Percentiles rank a stretch among this genome's conserved stretches.
Evolutionary conservation across 1,140 invertebrate genomes (phyloP).

Genomic region (Lethocerus indicus): DNA sequence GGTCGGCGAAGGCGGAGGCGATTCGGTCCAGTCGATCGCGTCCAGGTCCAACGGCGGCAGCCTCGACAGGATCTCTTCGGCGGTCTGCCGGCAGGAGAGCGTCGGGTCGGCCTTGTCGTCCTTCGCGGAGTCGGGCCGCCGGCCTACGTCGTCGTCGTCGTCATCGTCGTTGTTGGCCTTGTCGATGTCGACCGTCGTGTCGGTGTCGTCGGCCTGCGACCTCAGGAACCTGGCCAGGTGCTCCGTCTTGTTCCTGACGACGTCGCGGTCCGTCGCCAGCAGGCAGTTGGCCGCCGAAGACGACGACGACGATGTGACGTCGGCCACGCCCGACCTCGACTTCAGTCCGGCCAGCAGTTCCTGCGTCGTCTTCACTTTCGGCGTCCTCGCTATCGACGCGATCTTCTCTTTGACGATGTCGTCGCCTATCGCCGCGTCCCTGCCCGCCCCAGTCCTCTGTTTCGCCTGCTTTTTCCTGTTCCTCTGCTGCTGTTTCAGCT

Average conservation of each 20-base stretch:
- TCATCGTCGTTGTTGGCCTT: constrained; percentile 11
- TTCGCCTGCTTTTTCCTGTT: constrained; percentile 48
- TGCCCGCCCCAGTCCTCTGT: constrained; percentile 14
- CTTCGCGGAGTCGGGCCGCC: neutral
- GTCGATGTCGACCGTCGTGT: constrained; percentile 12
- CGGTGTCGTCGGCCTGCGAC: constrained; percentile 22
- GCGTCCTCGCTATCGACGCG: constrained; percentile 39
- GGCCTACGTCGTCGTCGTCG: neutral
- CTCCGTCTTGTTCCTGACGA: constrained; percentile 30
- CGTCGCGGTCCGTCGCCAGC: constrained; percentile 23
- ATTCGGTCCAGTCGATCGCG: constrained; percentile 31
- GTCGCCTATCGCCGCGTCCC: constrained; percentile 21
- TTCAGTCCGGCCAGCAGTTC: constrained; percentile 62
- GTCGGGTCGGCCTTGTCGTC: constrained; percentile 1
- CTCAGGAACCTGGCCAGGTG: constrained; percentile 36
- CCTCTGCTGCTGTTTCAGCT: constrained; percentile 13
- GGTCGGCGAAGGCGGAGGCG: constrained; percentile 19
- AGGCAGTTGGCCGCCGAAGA: constrained; percentile 21
- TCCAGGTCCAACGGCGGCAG: constrained; percentile 41
- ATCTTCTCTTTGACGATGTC: constrained; percentile 44
- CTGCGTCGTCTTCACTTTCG: constrained; percentile 70
- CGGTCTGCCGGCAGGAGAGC: constrained; percentile 7
- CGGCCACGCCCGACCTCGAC: constrained; percentile 27
- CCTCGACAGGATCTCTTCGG: constrained; percentile 34
- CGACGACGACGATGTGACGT: constrained; percentile 18